Base-by-base conservation (phyloP, 2,797 vertebrate genomes). In the Melanotaenia boesemani region DNA sequence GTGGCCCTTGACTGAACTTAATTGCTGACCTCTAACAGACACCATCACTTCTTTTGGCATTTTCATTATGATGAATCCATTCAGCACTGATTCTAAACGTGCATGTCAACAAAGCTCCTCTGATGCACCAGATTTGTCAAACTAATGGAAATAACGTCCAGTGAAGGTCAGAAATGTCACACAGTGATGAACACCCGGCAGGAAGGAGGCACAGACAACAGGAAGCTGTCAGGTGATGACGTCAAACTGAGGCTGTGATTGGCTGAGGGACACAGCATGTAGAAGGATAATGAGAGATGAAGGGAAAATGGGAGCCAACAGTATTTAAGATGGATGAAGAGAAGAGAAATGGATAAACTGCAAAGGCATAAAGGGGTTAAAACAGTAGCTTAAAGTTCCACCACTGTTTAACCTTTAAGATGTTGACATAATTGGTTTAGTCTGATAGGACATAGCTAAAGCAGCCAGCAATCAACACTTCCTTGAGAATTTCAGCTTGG, bases 111-210 rank as follows among this genome's bases (percentile, higher is more conserved):
- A 83, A 86, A 83, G 85, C 75, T 76, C 77, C 75, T 70, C 65
- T 86, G 86, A 87, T 44, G 77, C 79, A 60, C 50, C 67, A 83
- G 80, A 91, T 93, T 90, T 94, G 82, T 94, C 91, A 93, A 88
- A 79, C 82, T 93, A 94, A 94, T 94, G 84, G 91, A 93, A 92
- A 86, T 76, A 64, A 74, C 26, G 80, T 83, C 85, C 72, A 13
- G 69, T 67, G 83, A 94, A 94, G 92, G 93, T 94, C 91, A 94
- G 80, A 39, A 34, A 76, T 91, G 87, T 89, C 88, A 88, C 75
- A 56, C 20, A 28, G 67, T 91, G 86, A 93, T 92, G 87, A 94
- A 93, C 90, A 83, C 60, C 64, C 55, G 81, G 82, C 72, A 68
- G 55, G 67, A 65, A 75, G 37, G 67, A 74, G 76, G 77, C 2